Conservation (phyloP, 1,140 invertebrate species). For the Stegodyphus mimosarum region DNA sequence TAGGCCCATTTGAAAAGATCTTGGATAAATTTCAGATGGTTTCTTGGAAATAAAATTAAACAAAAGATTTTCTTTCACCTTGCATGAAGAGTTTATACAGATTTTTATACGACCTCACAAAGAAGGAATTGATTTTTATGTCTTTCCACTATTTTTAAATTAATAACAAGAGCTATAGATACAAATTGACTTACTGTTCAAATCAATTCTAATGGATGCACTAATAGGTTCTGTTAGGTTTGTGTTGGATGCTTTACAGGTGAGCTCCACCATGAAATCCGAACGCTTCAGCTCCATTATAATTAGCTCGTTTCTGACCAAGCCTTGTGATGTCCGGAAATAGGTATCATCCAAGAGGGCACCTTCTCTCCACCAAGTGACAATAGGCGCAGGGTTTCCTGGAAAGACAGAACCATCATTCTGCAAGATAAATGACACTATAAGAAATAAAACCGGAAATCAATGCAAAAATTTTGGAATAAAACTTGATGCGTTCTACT, state of each 20-base stretch:
- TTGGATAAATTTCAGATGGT: too few relatives aligned
- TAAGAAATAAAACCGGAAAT: too few relatives aligned
- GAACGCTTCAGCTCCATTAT: conserved; percentile 81
- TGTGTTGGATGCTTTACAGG: conserved; percentile 74
- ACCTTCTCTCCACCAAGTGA: conserved; percentile 88
- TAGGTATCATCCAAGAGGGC: conserved; percentile 83
- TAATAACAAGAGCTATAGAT: background rate
- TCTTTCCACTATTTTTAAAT: background rate
- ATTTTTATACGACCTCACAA: too few relatives aligned
- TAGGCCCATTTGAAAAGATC: too few relatives aligned
- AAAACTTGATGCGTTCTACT: too few relatives aligned
- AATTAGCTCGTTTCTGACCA: conserved; percentile 80
- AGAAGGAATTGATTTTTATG: too few relatives aligned
- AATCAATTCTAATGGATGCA: conserved; percentile 81
- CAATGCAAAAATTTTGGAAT: too few relatives aligned
- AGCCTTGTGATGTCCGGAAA: conserved; percentile 76
- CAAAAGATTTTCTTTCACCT: too few relatives aligned
- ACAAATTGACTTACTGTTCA: conserved; percentile 64
- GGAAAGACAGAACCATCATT: conserved; percentile 24
- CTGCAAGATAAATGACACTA: too few relatives aligned
- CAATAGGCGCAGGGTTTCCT: conserved; percentile 81
- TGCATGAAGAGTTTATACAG: too few relatives aligned
- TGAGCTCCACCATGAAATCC: conserved; percentile 80
- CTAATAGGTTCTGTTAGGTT: conserved; percentile 78
- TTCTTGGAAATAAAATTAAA: too few relatives aligned